These are phyloP conservation scores for Melinopterus prodromus DNA, from an alignment of 2,888 invertebrate species.

Conservation along the genomic window DNA sequence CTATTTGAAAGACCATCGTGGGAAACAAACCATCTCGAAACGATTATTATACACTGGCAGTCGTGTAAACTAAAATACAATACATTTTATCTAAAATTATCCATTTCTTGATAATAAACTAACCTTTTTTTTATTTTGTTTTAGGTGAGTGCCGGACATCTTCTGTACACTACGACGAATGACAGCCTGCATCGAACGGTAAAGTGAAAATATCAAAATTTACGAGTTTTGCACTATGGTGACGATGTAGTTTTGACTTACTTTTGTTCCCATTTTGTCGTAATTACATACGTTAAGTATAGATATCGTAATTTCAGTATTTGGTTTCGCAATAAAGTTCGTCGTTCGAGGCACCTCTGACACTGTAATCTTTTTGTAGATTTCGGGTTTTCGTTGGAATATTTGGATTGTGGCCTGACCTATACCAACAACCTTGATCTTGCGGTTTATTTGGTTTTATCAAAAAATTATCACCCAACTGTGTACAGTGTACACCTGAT, in stretches of 20 bases:
- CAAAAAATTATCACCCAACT: not conserved
- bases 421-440: conserved; percentile 4
- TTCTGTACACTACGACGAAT: not conserved
- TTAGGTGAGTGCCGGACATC: not conserved
- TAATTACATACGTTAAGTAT: too few relatives aligned
- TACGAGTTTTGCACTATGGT: too few relatives aligned
- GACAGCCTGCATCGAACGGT: not conserved
- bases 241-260: not conserved
- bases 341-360: too few relatives aligned
- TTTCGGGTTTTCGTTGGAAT: not conserved
- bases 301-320: too few relatives aligned
- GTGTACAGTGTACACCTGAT: not conserved
- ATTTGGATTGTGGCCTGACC: not conserved
- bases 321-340: too few relatives aligned
- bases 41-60: not conserved
- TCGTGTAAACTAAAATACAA: not conserved
- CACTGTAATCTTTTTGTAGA: too few relatives aligned
- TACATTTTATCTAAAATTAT: too few relatives aligned
- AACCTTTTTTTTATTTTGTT: not conserved
- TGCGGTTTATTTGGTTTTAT: not conserved
- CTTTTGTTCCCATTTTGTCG: not conserved
- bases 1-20: not conserved
- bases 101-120: not conserved
- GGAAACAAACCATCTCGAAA: not conserved
- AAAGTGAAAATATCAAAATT: not conserved